Conservation (phyloP, 2,888 invertebrate species). For the Perizoma flavofasciatum region DNA sequence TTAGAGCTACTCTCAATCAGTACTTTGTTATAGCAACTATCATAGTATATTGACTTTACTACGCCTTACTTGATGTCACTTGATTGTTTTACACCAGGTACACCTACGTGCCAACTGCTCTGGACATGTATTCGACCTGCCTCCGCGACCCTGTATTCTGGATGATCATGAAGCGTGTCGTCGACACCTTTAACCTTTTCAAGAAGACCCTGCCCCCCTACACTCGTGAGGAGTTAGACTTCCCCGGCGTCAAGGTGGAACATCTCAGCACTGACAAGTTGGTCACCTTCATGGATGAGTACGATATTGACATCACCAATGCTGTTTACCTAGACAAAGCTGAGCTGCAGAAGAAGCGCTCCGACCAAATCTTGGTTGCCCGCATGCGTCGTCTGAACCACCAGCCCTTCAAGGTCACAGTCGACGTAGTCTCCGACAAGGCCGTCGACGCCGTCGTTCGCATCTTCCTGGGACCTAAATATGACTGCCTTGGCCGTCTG, state of each 20-base stretch:
- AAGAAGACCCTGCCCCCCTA: constrained; percentile 84
- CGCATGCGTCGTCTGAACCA: constrained; percentile 86
- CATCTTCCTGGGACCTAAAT: constrained; percentile 88
- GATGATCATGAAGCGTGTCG: constrained; percentile 85
- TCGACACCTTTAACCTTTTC: constrained; percentile 83
- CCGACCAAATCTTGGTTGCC: constrained; percentile 78
- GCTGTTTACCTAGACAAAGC: constrained; percentile 78
- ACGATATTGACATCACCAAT: constrained; percentile 86
- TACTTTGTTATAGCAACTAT: background rate
- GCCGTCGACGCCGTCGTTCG: constrained; percentile 85
- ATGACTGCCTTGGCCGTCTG: constrained; percentile 85
- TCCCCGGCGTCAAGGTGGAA: constrained; percentile 86
- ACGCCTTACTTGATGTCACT: background rate
- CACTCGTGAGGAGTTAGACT: constrained; percentile 83
- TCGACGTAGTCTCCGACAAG: constrained; percentile 83
- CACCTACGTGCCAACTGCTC: constrained; percentile 82
- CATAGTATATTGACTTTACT: too few relatives aligned
- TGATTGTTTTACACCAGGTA: constrained; percentile 55
- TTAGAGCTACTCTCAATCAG: background rate
- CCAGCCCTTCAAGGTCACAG: constrained; percentile 85
- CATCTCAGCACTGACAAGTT: constrained; percentile 86
- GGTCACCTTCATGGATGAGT: constrained; percentile 88
- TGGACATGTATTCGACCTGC: constrained; percentile 86
- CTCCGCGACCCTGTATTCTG: constrained; percentile 90
- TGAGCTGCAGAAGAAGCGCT: constrained; percentile 76